These are phyloP conservation scores for Scolopax rusticola DNA, from an alignment of 2,797 vertebrate species.

Conservation along the genomic window DNA sequence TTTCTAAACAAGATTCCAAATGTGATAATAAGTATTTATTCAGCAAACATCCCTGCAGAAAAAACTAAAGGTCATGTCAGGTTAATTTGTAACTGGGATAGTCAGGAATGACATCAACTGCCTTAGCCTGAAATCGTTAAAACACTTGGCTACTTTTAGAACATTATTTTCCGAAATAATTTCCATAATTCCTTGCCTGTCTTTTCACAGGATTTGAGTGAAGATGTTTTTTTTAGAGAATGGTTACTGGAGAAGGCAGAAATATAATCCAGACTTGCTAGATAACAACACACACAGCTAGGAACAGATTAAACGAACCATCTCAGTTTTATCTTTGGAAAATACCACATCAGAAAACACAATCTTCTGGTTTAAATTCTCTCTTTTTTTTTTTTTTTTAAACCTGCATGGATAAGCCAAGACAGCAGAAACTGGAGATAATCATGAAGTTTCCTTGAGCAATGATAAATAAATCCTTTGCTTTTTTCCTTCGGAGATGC, in stretches of 20 bases:
- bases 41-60: constrained; percentile 15
- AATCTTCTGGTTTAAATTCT: background rate
- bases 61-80: background rate
- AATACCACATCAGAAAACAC: background rate
- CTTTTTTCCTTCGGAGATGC: background rate
- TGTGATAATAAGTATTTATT: background rate
- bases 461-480: background rate
- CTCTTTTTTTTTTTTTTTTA: background rate
- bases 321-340: background rate
- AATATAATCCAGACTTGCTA: background rate
- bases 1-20: background rate
- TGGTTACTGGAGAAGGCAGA: background rate
- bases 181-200: background rate
- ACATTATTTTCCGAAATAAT: background rate
- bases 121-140: background rate
- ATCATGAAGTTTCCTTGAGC: background rate
- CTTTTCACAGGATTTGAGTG: background rate
- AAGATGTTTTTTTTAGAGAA: background rate
- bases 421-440: background rate
- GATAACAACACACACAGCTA: background rate
- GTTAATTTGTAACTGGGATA: constrained; percentile 66
- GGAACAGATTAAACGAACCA: background rate
- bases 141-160: background rate
- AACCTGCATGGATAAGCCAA: background rate
- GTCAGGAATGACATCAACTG: background rate